phyloP scores from a whole-genome alignment of 1,140 invertebrate genomes.

The Planococcus citri region DNA sequence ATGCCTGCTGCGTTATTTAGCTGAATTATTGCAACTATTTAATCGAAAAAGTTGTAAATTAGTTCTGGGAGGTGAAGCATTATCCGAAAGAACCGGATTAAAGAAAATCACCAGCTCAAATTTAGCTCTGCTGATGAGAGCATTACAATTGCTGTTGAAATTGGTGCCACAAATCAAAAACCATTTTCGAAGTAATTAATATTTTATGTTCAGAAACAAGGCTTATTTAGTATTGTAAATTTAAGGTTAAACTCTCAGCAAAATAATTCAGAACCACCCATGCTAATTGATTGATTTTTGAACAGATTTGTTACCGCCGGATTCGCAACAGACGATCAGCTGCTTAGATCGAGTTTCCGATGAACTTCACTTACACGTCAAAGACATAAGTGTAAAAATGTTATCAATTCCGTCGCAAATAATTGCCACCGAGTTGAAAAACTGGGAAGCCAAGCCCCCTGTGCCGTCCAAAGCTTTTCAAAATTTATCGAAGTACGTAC shows the following conservation, averaged over 20 bases:
- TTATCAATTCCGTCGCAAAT: conserved; percentile 76
- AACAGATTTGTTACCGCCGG: neutral
- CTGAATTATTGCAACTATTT: conserved; percentile 77
- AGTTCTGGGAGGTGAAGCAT: conserved; percentile 86
- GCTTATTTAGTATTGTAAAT: no score
- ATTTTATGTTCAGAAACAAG: no score
- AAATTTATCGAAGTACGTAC: conserved; percentile 57
- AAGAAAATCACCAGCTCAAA: conserved; percentile 95
- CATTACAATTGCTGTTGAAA: conserved; percentile 67
- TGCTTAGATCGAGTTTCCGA: conserved; percentile 27
- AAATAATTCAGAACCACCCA: no score
- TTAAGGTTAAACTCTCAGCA: no score
- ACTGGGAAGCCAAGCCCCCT: conserved; percentile 88
- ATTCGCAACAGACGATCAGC: neutral
- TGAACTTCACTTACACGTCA: conserved; percentile 50
- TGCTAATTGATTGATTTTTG: no score
- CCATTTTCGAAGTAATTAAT: conserved; percentile 43
- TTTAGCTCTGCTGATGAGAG: conserved; percentile 80
- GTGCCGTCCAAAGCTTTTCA: conserved; percentile 86
- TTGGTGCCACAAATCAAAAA: conserved; percentile 53
- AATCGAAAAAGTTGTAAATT: conserved; percentile 89
- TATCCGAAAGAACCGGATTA: conserved; percentile 75
- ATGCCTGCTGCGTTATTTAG: conserved; percentile 47
- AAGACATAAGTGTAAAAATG: conserved; percentile 84
- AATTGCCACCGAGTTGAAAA: conserved; percentile 55